Evolutionary conservation across 1,140 invertebrate genomes (phyloP).

Genomic region (silkworm (Bombyx mori)): ASM3026992v2 NC_085127.1:7606501-7607000

Average conservation of each 20-base stretch:
- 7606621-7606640: no score
- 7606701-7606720: slow-evolving; percentile 60
- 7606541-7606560: slow-evolving; percentile 18
- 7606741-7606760: slow-evolving; percentile 29
- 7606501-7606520: slow-evolving; percentile 50
- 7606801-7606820: slow-evolving; percentile 34
- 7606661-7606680: slow-evolving; percentile 27
- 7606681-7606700: slow-evolving; percentile 55
- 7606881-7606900: no score
- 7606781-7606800: slow-evolving; percentile 38
- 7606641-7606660: no score
- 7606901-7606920: no score
- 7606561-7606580: no score
- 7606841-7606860: no score
- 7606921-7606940: no score
- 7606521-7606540: slow-evolving; percentile 35
- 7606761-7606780: slow-evolving; percentile 45
- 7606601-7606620: slow-evolving; percentile 16
- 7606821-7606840: slow-evolving; percentile 4
- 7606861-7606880: no score
- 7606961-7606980: no score
- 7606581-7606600: no score
- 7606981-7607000: slow-evolving; percentile 12
- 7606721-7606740: slow-evolving; percentile 48
- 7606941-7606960: no score